Percentiles rank a stretch among this genome's conserved stretches.
Evolutionary conservation across 2,797 vertebrate genomes (phyloP).

Genomic region (Brachyrhaphis roseni): DNA sequence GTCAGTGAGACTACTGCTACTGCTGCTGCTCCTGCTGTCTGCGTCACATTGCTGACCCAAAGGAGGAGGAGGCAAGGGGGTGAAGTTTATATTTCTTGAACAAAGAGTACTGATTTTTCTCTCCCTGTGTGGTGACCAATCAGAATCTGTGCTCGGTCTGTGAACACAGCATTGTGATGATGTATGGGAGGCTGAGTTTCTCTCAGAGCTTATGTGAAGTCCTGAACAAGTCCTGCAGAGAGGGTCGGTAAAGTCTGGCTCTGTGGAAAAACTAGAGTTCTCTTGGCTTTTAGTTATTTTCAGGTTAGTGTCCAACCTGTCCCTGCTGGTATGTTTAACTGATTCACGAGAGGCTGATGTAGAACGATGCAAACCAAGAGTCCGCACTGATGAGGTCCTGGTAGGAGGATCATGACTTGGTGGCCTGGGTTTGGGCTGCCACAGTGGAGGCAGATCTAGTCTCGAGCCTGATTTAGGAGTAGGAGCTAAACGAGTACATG

Average conservation of each 20-base stretch:
- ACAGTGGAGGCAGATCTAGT: conserved; percentile 34
- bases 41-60: conserved; percentile 6
- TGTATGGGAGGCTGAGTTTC: conserved; percentile 10
- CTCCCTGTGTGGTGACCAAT: conserved; percentile 30
- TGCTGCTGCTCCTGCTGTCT: conserved; percentile 3
- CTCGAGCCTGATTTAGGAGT: conserved; percentile 17
- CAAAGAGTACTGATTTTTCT: conserved; percentile 19
- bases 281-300: conserved; percentile 6
- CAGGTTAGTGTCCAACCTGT: conserved; percentile 8
- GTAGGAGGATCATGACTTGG: conserved; percentile 17
- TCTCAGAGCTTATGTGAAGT: conserved; percentile 24
- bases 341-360: conserved; percentile 10
- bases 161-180: conserved; percentile 15
- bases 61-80: conserved; percentile 14
- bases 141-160: conserved; percentile 15
- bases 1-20: conserved; percentile 8
- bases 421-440: conserved; percentile 39
- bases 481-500: conserved; percentile 19
- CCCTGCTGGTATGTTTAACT: conserved; percentile 14
- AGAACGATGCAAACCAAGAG: conserved; percentile 10
- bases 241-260: conserved; percentile 4
- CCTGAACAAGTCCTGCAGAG: conserved; percentile 1
- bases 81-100: conserved; percentile 26
- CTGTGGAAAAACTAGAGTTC: background rate
- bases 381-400: conserved; percentile 20